These are phyloP conservation scores for Achlya flavicornis DNA, from an alignment of 2,888 invertebrate genomes.

Conservation along the genomic window DNA sequence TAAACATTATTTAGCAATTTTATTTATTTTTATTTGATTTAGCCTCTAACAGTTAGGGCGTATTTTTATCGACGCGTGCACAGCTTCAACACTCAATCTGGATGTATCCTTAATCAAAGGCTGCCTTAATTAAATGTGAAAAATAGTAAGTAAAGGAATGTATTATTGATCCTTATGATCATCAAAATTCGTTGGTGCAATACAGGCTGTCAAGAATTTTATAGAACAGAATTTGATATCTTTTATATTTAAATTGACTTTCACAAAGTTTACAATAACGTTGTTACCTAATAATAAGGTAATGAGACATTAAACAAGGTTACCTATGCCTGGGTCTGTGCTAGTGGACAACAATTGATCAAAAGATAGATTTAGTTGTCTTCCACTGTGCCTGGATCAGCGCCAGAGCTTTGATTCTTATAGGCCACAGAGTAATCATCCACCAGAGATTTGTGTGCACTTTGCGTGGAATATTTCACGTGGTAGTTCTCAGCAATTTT, in stretches of 20 bases:
- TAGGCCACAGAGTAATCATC: conserved; percentile 40
- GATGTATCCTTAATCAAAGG: too few species aligned
- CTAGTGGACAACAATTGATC: conserved; percentile 55
- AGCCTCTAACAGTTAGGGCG: too few species aligned
- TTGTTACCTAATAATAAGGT: neutral
- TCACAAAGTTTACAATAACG: neutral
- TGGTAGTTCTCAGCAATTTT: neutral
- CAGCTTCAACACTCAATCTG: too few species aligned
- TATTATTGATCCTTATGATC: too few species aligned
- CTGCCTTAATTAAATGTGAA: too few species aligned
- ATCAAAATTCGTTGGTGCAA: too few species aligned
- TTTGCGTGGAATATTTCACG: neutral
- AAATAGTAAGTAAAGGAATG: too few species aligned
- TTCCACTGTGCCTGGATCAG: conserved; percentile 49
- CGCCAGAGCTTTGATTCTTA: conserved; percentile 69
- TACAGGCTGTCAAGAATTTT: too few species aligned
- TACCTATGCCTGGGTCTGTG: conserved; percentile 9
- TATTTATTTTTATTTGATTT: too few species aligned
- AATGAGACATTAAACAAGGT: conserved; percentile 24
- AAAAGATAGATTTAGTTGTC: conserved; percentile 61
- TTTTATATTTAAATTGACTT: neutral
- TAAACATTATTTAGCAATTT: too few species aligned
- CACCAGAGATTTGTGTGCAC: conserved; percentile 23
- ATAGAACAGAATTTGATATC: neutral
- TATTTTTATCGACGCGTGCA: too few species aligned